These are phyloP conservation scores for Drosophila ambigua DNA, from an alignment of 1,140 invertebrate genomes.

Conservation along the genomic window DNA sequence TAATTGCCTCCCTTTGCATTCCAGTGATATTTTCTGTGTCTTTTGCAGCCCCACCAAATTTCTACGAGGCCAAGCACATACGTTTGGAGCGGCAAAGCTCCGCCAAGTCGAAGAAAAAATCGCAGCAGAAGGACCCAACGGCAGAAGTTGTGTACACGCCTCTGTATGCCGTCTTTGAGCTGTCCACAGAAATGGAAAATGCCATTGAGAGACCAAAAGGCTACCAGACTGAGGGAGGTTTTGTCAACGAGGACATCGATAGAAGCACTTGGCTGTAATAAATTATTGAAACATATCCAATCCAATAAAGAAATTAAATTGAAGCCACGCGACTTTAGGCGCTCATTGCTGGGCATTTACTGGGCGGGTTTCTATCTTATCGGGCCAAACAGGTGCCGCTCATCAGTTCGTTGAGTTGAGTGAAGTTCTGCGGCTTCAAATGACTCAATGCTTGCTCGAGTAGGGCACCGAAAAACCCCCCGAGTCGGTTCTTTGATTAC, in stretches of 20 bases:
- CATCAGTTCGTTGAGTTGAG: conserved; percentile 16
- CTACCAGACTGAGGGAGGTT: conserved; percentile 4
- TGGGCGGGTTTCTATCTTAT: conserved; percentile 45
- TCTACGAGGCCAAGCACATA: conserved; percentile 60
- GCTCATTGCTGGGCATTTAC: conserved; percentile 26
- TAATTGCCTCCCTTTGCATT: background rate
- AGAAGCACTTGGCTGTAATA: conserved; percentile 46
- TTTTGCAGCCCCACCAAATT: conserved; percentile 54
- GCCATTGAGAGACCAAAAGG: conserved; percentile 5
- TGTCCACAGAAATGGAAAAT: conserved; percentile 30
- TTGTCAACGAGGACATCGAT: conserved; percentile 32
- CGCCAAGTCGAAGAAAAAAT: background rate
- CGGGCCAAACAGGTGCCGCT: conserved; percentile 16
- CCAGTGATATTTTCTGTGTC: background rate
- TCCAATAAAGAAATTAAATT: conserved; percentile 3
- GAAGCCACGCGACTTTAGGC: background rate
- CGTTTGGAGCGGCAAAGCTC: background rate
- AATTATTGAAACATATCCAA: conserved; percentile 4
- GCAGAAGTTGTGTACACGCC: conserved; percentile 34
- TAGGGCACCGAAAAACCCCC: too few relatives aligned
- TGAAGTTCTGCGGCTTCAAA: background rate
- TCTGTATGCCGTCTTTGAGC: conserved; percentile 67
- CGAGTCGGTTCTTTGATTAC: background rate
- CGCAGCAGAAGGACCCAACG: background rate
- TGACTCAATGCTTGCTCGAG: background rate